Conservation (phyloP, 2,888 invertebrate genomes). For the Nephrotoma flavescens region DNA sequence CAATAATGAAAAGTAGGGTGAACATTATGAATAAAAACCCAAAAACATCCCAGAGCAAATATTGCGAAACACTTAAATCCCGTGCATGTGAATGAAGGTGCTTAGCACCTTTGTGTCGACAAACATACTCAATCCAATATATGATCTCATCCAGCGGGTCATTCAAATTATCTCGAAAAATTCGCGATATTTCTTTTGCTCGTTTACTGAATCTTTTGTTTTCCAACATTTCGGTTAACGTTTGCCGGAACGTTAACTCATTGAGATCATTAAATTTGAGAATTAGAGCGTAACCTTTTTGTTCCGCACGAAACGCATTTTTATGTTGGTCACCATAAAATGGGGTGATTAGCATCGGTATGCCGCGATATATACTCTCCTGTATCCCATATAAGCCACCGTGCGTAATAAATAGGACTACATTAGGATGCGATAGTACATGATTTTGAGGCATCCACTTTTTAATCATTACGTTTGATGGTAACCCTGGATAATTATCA, state of each 20-base stretch:
- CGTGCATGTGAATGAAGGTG: constrained; percentile 30
- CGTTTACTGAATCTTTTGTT: constrained; percentile 29
- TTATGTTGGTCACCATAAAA: constrained; percentile 32
- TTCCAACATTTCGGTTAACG: constrained; percentile 24
- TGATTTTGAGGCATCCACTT: constrained; percentile 41
- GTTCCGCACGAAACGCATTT: constrained; percentile 27
- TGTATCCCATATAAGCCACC: constrained; percentile 33
- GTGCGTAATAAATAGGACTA: constrained; percentile 33
- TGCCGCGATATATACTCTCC: constrained; percentile 29
- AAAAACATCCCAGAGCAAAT: constrained; percentile 36
- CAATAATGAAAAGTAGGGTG: background rate
- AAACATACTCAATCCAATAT: constrained; percentile 46
- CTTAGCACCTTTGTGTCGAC: constrained; percentile 28
- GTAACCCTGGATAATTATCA: constrained; percentile 25
- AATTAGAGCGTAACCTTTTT: constrained; percentile 28
- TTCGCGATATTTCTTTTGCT: constrained; percentile 32
- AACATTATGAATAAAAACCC: constrained; percentile 21
- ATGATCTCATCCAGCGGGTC: constrained; percentile 41
- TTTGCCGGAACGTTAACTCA: constrained; percentile 23
- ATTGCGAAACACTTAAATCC: constrained; percentile 30
- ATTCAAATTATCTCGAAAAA: constrained; percentile 39
- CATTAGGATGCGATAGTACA: constrained; percentile 32
- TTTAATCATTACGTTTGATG: constrained; percentile 31
- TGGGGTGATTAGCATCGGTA: constrained; percentile 34
- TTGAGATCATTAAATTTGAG: constrained; percentile 26